Evolutionary conservation across 2,888 invertebrate species (phyloP), one percentile per base, ranked within the genome.

Genomic region (Nebria salina): DNA sequence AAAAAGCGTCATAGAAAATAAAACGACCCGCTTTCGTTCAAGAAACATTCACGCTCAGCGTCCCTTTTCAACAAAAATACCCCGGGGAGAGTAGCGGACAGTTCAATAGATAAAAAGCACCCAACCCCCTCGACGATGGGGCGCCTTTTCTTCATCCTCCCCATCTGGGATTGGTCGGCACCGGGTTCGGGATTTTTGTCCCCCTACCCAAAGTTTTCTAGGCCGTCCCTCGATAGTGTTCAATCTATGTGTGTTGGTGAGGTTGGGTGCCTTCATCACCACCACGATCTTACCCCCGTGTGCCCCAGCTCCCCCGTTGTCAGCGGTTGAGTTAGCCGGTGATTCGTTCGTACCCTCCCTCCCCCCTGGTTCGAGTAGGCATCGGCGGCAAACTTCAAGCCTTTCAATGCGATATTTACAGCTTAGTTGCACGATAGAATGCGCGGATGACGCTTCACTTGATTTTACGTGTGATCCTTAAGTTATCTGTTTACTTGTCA

Each of bases 351-450:
- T 20, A 20, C 9, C 64, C 78, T 72, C 79, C 26, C 66, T 66
- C 66, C 79, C 42, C 68, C 66, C 54, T 73, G 77, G 65, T n/a
- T 73, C 78, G 65, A 20, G 72, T 73, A 73, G 78, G 65, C 72
- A 8, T 66, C 79, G 79, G 72, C 72, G 76, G 72, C 15, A 81
- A 81, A 81, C 81, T 76, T 81, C 81, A 81, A 81, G 81, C 81
- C 81, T 81, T 81, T 81, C 81, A 81, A 81, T 81, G 81, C 43
- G 72, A 81, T 81, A 81, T 81, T 81, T 81, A 81, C 81, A 72
- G 76, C 81, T 81, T 81, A 81, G 81, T 81, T 81, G 81, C 68
- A 65, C 42, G 81, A 81, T 75, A 79, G 79, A 79, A 79, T 75
- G 79, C 79, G 68, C 75, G 68, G 41, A 73, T 70, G 75, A 79